phyloP scores from a whole-genome alignment of 2,888 invertebrate genomes.

The Ormyrus nitidulus region DNA sequence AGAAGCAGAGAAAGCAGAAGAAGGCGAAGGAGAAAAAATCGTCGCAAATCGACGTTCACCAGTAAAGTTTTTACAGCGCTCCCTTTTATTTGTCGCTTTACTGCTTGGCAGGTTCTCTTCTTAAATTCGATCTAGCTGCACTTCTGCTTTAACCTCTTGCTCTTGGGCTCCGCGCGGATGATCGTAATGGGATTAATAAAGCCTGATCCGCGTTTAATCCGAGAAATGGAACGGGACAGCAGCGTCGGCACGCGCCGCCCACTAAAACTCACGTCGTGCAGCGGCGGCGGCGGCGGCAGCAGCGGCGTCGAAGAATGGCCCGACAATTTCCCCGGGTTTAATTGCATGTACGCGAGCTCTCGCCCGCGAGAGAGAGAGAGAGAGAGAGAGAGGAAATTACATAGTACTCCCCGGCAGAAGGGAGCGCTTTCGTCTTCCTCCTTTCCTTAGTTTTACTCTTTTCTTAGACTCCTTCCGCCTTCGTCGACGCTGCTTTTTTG shows the following conservation, averaged over 20 bases:
- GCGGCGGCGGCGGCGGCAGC: background rate
- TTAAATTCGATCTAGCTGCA: constrained; percentile 18
- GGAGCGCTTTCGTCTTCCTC: constrained; percentile 15
- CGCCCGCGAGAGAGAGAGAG: constrained; percentile 1
- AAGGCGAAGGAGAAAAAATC: background rate
- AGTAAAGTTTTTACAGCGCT: constrained; percentile 36
- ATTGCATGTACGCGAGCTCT: constrained; percentile 53
- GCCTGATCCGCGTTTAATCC: constrained; percentile 63
- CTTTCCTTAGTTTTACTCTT: constrained; percentile 3
- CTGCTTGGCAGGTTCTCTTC: background rate
- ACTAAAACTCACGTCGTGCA: constrained; percentile 52
- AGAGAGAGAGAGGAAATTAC: constrained; percentile 36
- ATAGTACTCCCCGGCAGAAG: constrained; percentile 7
- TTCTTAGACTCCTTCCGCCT: too few species aligned
- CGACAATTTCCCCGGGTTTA: constrained; percentile 55
- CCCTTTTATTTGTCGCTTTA: constrained; percentile 27
- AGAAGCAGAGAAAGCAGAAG: too few species aligned
- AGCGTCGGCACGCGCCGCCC: constrained; percentile 59
- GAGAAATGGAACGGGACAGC: constrained; percentile 48
- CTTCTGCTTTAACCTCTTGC: constrained; percentile 5
- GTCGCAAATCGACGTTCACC: constrained; percentile 9
- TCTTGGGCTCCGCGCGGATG: constrained; percentile 34
- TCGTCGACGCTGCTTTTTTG: too few species aligned
- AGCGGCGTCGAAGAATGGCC: constrained; percentile 41
- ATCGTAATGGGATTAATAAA: constrained; percentile 68